Conservation (phyloP, 1,140 invertebrate genomes). For the Chlorops oryzae region DNA sequence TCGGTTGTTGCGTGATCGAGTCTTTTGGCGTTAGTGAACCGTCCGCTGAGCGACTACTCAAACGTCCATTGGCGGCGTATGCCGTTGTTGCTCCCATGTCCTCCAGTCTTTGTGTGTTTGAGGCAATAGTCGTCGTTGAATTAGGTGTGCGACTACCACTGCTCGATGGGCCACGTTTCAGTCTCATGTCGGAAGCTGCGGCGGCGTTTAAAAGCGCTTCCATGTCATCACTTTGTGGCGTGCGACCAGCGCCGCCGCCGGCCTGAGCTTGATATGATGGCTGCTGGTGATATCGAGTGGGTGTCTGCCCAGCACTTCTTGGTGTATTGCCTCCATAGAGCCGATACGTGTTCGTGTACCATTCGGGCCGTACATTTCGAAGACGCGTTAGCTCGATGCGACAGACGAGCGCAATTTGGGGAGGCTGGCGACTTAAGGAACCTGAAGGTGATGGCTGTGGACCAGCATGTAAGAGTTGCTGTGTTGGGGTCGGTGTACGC, state of each 20-base stretch:
- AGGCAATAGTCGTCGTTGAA: conserved; percentile 5
- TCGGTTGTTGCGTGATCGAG: conserved; percentile 17
- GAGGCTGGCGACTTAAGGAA: too few relatives aligned
- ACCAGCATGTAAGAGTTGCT: conserved; percentile 11
- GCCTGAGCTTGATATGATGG: background rate
- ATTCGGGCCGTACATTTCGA: conserved; percentile 26
- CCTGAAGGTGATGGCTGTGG: conserved; percentile 30
- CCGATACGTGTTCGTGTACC: conserved; percentile 26
- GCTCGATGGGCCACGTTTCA: background rate
- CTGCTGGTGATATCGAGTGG: too few relatives aligned
- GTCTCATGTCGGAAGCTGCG: conserved; percentile 1
- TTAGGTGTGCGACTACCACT: conserved; percentile 11
- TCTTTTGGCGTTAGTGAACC: conserved; percentile 24
- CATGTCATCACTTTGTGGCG: conserved; percentile 13
- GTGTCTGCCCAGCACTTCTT: background rate
- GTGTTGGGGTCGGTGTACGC: conserved; percentile 19
- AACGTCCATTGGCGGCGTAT: conserved; percentile 26
- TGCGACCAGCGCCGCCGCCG: conserved; percentile 6
- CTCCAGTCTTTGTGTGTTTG: conserved; percentile 13
- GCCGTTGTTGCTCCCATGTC: background rate
- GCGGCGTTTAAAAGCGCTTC: conserved; percentile 18
- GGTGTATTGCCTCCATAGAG: conserved; percentile 1
- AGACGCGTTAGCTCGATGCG: conserved; percentile 41
- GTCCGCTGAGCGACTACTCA: conserved; percentile 27
- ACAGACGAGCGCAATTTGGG: conserved; percentile 36